phyloP scores from a whole-genome alignment of 2,888 invertebrate genomes.

The Euzetes globulus region DNA sequence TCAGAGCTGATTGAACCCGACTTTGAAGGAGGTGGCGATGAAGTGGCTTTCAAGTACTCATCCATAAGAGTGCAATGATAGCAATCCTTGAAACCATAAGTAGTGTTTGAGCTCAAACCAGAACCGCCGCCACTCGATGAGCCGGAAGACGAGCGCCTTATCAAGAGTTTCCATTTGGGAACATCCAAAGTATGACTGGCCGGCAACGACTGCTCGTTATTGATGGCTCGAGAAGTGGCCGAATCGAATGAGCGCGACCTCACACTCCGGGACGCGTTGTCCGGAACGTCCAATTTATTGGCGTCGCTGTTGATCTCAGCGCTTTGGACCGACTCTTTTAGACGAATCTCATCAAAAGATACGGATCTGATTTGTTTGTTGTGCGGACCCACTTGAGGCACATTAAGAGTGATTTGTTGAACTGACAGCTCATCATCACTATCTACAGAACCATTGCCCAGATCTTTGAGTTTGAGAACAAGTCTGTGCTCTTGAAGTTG shows the following conservation, averaged over 20 bases:
- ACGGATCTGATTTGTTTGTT: slow-evolving; percentile 30
- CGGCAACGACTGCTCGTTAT: background rate
- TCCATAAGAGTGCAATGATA: slow-evolving; percentile 32
- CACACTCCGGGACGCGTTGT: slow-evolving; percentile 6
- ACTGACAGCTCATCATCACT: slow-evolving; percentile 6
- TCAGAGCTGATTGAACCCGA: slow-evolving; percentile 33
- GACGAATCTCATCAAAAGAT: slow-evolving; percentile 34
- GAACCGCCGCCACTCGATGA: slow-evolving; percentile 22
- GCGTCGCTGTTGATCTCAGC: background rate
- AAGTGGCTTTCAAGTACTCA: slow-evolving; percentile 21
- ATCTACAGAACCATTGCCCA: background rate
- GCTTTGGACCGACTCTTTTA: slow-evolving; percentile 5
- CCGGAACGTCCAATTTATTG: slow-evolving; percentile 26
- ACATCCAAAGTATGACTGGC: slow-evolving; percentile 32
- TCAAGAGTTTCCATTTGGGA: slow-evolving; percentile 37
- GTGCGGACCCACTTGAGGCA: slow-evolving; percentile 23
- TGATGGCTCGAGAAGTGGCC: slow-evolving; percentile 16
- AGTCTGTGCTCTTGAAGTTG: background rate
- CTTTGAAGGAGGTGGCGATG: slow-evolving; percentile 24
- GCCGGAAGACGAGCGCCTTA: slow-evolving; percentile 33
- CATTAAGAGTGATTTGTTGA: slow-evolving; percentile 24
- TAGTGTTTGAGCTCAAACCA: background rate
- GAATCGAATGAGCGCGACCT: slow-evolving; percentile 33
- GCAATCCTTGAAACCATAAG: slow-evolving; percentile 30
- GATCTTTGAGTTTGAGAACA: background rate